A percentile compares a stretch with the other conserved stretches of the same genome.
Evolutionary conservation across 2,797 vertebrate genomes (phyloP).

Genomic region (Lycodopsis pacificus): DNA sequence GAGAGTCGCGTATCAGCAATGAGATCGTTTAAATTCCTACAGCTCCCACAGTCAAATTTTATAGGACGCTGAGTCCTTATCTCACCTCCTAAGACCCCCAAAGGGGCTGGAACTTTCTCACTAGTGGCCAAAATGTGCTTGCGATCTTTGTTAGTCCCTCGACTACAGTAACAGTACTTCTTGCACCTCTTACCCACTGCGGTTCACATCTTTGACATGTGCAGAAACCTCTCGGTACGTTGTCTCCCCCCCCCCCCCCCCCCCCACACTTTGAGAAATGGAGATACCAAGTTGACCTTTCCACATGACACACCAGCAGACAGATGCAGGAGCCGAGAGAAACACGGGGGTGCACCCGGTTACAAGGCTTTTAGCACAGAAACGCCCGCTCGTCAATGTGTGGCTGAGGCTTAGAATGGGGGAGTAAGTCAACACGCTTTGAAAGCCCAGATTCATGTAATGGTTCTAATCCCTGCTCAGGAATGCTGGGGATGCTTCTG

Average conservation of each 20-base stretch:
- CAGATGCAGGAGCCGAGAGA: constrained; percentile 67
- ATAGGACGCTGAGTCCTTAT: constrained; percentile 63
- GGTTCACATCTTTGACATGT: constrained; percentile 58
- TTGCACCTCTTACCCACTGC: constrained; percentile 39
- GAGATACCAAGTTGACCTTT: constrained; percentile 77
- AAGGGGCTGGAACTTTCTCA: constrained; percentile 38
- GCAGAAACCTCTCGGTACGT: constrained; percentile 59
- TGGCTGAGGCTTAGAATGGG: constrained; percentile 40
- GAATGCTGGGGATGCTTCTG: constrained; percentile 47
- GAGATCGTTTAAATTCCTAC: constrained; percentile 72
- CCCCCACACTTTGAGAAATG: constrained; percentile 41
- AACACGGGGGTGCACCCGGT: constrained; percentile 54
- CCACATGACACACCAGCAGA: constrained; percentile 74
- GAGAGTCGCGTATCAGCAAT: constrained; percentile 69
- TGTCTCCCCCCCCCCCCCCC: not conserved
- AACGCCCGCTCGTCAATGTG: constrained; percentile 48
- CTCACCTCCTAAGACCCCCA: constrained; percentile 42
- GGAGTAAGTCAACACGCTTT: constrained; percentile 55
- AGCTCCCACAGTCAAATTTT: constrained; percentile 63
- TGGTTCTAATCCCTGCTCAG: constrained; percentile 54
- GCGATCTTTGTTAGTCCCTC: constrained; percentile 24
- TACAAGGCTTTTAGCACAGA: constrained; percentile 56
- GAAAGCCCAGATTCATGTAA: constrained; percentile 69
- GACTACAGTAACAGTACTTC: not conserved
- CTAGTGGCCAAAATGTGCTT: constrained; percentile 26